A percentile compares a stretch with the other conserved stretches of the same genome.
These are phyloP conservation scores for Mormyrus proboscirostris DNA, from an alignment of 2,797 vertebrate genomes.

Conservation along the genomic window DNA sequence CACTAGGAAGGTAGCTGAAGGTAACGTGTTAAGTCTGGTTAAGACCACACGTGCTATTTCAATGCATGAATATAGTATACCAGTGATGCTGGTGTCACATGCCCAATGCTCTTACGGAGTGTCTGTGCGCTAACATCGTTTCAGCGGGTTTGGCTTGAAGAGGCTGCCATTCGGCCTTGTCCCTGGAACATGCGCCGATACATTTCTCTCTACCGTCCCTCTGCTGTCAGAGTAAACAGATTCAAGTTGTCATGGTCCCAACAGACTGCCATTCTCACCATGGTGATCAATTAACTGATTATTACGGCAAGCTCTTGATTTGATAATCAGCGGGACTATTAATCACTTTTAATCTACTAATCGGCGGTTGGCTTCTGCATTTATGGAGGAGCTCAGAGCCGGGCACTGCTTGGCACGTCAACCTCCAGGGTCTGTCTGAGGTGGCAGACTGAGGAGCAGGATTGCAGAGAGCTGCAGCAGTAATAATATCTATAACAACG, in stretches of 20 bases:
- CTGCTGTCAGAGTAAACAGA: constrained; percentile 25
- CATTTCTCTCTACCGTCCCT: constrained; percentile 31
- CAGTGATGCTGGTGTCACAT: neutral
- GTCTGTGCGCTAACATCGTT: constrained; percentile 12
- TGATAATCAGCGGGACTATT: constrained; percentile 57
- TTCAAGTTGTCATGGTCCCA: constrained; percentile 17
- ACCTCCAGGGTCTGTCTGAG: constrained; percentile 33
- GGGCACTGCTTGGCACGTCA: constrained; percentile 26
- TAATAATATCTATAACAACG: neutral
- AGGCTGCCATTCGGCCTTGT: neutral
- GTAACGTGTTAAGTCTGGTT: neutral
- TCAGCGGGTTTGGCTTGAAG: neutral
- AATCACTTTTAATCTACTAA: constrained; percentile 60
- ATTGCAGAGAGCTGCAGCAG: neutral
- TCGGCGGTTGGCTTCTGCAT: constrained; percentile 50
- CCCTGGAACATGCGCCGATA: constrained; percentile 15
- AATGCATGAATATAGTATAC: neutral
- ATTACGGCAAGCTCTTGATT: constrained; percentile 50
- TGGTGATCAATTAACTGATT: constrained; percentile 65
- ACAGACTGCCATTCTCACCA: constrained; percentile 26
- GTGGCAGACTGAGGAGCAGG: neutral
- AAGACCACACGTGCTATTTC: neutral
- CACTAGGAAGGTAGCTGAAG: neutral
- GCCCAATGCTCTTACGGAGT: neutral
- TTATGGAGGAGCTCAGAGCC: constrained; percentile 28